Percentiles rank a stretch among this genome's conserved stretches.
These are phyloP conservation scores for Leucopsar rothschildi DNA, from an alignment of 2,113 vertebrate species.

Conservation along the genomic window DNA sequence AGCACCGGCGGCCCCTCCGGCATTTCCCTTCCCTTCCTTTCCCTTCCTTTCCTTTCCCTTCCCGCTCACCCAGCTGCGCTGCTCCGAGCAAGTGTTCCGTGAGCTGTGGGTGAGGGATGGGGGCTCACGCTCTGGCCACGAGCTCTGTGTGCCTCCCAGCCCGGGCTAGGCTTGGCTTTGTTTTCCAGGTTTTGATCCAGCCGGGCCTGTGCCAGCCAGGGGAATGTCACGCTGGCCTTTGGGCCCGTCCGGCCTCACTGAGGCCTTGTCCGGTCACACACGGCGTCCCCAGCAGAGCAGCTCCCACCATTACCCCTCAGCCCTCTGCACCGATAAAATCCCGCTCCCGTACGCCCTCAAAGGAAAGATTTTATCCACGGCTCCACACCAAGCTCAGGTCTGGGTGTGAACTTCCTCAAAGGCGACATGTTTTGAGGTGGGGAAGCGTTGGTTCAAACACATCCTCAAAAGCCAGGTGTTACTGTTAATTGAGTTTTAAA, in stretches of 20 bases:
- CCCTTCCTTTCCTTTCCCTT: background rate
- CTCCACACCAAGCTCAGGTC: rapidly evolving
- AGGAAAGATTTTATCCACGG: background rate
- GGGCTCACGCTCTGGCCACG: rapidly evolving
- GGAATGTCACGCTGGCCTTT: background rate
- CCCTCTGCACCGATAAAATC: background rate
- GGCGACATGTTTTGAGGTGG: background rate
- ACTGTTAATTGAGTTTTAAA: background rate
- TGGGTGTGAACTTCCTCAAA: background rate
- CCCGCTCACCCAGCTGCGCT: background rate
- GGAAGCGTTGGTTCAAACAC: background rate
- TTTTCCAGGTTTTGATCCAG: background rate
- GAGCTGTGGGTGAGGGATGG: background rate
- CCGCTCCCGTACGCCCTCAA: background rate
- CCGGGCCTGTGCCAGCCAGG: rapidly evolving
- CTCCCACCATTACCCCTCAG: background rate
- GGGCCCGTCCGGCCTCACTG: background rate
- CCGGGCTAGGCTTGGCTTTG: background rate
- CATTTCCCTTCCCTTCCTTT: background rate
- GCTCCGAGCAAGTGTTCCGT: background rate
- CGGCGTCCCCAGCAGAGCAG: background rate
- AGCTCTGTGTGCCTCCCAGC: background rate
- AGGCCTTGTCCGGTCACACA: background rate
- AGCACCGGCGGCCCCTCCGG: background rate
- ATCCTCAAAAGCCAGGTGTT: background rate